These are phyloP conservation scores for Helobdella robusta DNA, from an alignment of 2,888 invertebrate species.

Conservation along the genomic window DNA sequence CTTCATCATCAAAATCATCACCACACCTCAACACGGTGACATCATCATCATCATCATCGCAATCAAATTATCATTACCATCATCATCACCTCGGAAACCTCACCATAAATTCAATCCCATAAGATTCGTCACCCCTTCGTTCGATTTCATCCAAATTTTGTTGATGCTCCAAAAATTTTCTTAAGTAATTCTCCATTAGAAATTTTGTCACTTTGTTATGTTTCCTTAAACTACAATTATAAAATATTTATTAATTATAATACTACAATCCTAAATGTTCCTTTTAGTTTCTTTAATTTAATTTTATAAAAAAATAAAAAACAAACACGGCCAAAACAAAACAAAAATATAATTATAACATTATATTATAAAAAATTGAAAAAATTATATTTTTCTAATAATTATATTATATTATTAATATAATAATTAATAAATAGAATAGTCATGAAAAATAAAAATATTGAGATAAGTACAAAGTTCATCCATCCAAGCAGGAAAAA, in stretches of 20 bases:
- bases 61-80: neutral
- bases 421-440: too few species aligned
- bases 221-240: neutral
- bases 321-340: neutral
- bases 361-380: neutral
- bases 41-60: too few species aligned
- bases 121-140: slow-evolving; percentile 17
- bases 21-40: too few species aligned
- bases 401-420: neutral
- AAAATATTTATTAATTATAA: neutral
- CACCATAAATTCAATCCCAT: slow-evolving; percentile 17
- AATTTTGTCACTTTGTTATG: neutral
- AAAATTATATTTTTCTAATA: neutral
- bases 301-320: neutral
- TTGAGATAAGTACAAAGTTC: too few species aligned
- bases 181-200: slow-evolving; percentile 2
- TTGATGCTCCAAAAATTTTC: slow-evolving; percentile 21
- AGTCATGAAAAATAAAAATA: too few species aligned
- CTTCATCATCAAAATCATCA: too few species aligned
- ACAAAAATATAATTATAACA: neutral
- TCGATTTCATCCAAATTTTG: slow-evolving; percentile 23
- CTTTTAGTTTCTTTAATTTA: neutral
- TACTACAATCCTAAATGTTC: neutral
- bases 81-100: neutral
- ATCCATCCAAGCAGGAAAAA: too few species aligned